Evolutionary conservation across 1,140 invertebrate genomes (phyloP), one percentile per base, ranked within the genome.

Genomic region (Gonioctena quinquepunctata): DNA sequence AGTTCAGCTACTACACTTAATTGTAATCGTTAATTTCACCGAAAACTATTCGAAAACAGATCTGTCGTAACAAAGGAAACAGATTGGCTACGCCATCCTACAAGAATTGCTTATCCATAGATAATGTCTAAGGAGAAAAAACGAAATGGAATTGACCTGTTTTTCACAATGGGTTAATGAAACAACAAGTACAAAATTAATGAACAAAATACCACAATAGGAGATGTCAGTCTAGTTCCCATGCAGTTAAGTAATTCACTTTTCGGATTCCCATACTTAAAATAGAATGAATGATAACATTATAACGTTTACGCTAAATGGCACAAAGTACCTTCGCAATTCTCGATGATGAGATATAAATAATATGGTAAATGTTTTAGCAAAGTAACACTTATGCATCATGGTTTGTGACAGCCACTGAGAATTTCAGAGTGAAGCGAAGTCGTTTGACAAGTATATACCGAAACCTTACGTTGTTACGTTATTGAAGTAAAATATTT

Each of bases 221-320:
- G 23, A 23, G 67, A 69, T 63, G 67, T 6, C 23, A 69, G 59
- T 69, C 67, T 16, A 69, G 22, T 69, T 69, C 67, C 26, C 67
- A 69, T 52, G 42, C 57, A 16, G 48, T 69, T 69, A 62, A 54
- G 67, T 69, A 69, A 69, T 63, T 26, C 67, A 16, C 18, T 69
- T 52, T 61, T 69, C 67, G 54, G 48, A 54, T 62, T 69, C 67
- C 49, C 67, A 69, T 59, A 59, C 49, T 57, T 50, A 28, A 19
- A 61, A 61, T 19, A 61, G 19, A 61, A 61, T 61, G 59, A 61
- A 61, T 27, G 18, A 42, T 42, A 42, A 42, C 27, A 61, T 28
- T 33, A 61, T 61, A 61, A 13, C 23, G 59, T 61, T 61, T 61
- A 61, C 28, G 59, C 59, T 61, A 61, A 54, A 54, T 54, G 19